Evolutionary conservation across 2,113 vertebrate genomes (phyloP), one percentile per base, ranked within the genome.

Genomic region (Pogonocichla stellata): DNA sequence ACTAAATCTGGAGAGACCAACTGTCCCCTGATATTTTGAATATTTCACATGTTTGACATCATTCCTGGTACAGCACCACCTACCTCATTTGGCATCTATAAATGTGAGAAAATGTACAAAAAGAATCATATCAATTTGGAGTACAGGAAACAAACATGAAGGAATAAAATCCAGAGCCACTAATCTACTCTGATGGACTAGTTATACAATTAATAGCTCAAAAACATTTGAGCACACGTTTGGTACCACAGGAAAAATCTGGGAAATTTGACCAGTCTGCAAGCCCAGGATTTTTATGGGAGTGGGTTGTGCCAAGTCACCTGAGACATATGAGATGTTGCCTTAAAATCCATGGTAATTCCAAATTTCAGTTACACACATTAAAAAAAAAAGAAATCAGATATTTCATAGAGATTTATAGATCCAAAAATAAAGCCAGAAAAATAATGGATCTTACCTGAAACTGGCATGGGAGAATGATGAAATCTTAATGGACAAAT

Each of bases 161-260:
- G 12, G 15, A 62, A 69, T 48, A 72, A 80, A 86, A 80, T 47
- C 14, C 17, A 53, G 19, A 53, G 15, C 24, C 12, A 13, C 82
- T 74, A 14, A 85, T 67, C 18, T 47, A 19, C 10, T 60, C 25
- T n/a, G 28, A 11, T 15, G 3, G 13, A 40, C n/a, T 65, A 51
- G 26, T 23, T 29, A 8, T 13, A n/a, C 3, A 73, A 73, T 0
- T 10, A 45, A 70, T n/a, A 3, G 20, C 42, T n/a, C 12, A 45
- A 62, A 64, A 88, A 10, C 1, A 15, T 50, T 26, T 50, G 1
- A 71, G n/a, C 1, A 3, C 12, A 25, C 4, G 7, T 69, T 78
- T 0, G 0, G 19, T 13, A 34, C 8, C 8, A 45, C 8, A 71
- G 3, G 12, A 58, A 80, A 61, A 22, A 1, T 1, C 6, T n/a